phyloP scores from a whole-genome alignment of 2,888 invertebrate species.

The Antitype chi region DNA sequence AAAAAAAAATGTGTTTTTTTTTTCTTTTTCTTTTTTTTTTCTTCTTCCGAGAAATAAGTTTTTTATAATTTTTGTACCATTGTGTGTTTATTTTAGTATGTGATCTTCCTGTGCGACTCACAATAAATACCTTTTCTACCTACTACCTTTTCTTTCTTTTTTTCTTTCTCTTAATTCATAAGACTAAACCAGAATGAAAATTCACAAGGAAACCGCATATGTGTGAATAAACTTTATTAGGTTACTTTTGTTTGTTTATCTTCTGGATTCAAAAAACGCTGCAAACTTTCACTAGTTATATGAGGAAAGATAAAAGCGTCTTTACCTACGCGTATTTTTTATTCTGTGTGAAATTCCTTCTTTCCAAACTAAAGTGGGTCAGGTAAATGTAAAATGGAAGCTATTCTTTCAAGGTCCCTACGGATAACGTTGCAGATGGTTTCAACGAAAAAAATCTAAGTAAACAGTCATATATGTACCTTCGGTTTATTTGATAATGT shows the following conservation, averaged over 20 bases:
- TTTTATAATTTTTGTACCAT: too few species aligned
- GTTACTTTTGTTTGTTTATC: slow-evolving; percentile 41
- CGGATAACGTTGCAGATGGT: slow-evolving; percentile 50
- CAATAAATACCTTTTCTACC: too few species aligned
- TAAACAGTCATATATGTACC: slow-evolving; percentile 11
- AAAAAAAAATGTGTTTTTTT: too few species aligned
- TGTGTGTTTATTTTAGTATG: too few species aligned
- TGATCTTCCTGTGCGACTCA: too few species aligned
- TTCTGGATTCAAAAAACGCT: slow-evolving; percentile 33
- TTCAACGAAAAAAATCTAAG: slow-evolving; percentile 36
- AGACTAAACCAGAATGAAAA: background rate
- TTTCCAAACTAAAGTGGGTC: slow-evolving; percentile 63
- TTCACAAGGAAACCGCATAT: background rate
- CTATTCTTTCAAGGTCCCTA: slow-evolving; percentile 63
- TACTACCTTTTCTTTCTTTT: too few species aligned
- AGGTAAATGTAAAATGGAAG: slow-evolving; percentile 61
- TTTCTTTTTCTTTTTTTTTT: too few species aligned
- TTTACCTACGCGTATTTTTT: slow-evolving; percentile 50
- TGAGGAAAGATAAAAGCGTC: slow-evolving; percentile 57
- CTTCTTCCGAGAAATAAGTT: too few species aligned
- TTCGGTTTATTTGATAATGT: slow-evolving; percentile 40
- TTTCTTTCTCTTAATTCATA: too few species aligned
- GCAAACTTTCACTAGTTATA: slow-evolving; percentile 49
- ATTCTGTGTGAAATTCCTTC: slow-evolving; percentile 39
- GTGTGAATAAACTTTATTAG: background rate